Percentiles rank a stretch among this genome's conserved stretches.
These are phyloP conservation scores for Conistra vaccinii DNA, from an alignment of 2,888 invertebrate genomes.

Conservation along the genomic window DNA sequence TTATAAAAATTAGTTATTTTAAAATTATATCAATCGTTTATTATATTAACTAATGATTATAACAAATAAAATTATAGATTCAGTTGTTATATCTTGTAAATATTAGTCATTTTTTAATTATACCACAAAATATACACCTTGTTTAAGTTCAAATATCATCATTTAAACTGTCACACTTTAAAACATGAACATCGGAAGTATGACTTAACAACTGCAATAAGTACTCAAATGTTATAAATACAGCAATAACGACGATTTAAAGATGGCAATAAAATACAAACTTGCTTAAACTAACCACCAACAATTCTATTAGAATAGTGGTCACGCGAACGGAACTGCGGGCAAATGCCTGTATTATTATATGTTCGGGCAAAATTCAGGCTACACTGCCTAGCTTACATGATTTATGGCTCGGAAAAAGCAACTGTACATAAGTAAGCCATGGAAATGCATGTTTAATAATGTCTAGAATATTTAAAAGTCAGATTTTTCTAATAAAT, in stretches of 20 bases:
- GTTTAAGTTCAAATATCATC: not conserved
- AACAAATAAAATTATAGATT: too few relatives aligned
- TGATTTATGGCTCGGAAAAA: slow-evolving; percentile 57
- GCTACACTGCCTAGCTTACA: slow-evolving; percentile 34
- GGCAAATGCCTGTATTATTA: slow-evolving; percentile 60
- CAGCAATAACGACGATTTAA: slow-evolving; percentile 36
- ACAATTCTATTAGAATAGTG: slow-evolving; percentile 55
- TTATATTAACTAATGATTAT: too few relatives aligned
- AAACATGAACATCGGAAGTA: slow-evolving; percentile 30
- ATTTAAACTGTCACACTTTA: slow-evolving; percentile 29
- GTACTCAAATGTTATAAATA: slow-evolving; percentile 25
- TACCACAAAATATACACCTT: not conserved
- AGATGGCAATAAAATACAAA: slow-evolving; percentile 53
- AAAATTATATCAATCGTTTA: too few relatives aligned
- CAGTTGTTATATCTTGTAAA: too few relatives aligned
- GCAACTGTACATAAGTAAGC: slow-evolving; percentile 40
- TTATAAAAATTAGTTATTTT: too few relatives aligned
- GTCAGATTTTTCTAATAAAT: slow-evolving; percentile 38
- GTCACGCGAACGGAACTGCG: slow-evolving; percentile 67
- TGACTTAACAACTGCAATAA: slow-evolving; percentile 19
- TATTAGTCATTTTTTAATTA: too few relatives aligned
- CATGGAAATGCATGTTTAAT: slow-evolving; percentile 48
- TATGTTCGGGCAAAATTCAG: slow-evolving; percentile 60
- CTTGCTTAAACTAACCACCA: slow-evolving; percentile 47
- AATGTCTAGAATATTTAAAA: slow-evolving; percentile 39